These are phyloP conservation scores for Arge pagana DNA, from an alignment of 2,888 invertebrate genomes.

Conservation along the genomic window DNA sequence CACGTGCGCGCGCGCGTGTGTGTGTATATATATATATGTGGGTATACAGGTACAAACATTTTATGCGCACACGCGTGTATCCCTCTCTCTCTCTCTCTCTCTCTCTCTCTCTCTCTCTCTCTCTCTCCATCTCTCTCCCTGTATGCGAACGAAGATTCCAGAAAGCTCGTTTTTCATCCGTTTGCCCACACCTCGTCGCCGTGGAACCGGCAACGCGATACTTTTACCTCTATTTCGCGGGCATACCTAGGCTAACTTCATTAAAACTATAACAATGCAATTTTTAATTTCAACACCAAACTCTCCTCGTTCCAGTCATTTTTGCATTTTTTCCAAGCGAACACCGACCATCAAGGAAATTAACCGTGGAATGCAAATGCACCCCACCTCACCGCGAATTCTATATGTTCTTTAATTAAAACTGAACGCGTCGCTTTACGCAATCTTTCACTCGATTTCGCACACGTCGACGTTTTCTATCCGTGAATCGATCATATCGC, in stretches of 20 bases:
- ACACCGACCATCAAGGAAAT: conserved; percentile 45
- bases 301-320: conserved; percentile 4
- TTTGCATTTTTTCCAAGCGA: background rate
- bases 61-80: too few relatives aligned
- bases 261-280: conserved; percentile 28
- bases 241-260: background rate
- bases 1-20: conserved; percentile 19
- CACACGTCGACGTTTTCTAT: too few relatives aligned
- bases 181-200: background rate
- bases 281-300: conserved; percentile 29
- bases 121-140: conserved; percentile 13
- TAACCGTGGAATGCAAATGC: conserved; percentile 48
- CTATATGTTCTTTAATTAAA: conserved; percentile 4
- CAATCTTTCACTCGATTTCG: too few relatives aligned
- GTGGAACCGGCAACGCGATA: too few relatives aligned
- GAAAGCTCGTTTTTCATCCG: too few relatives aligned
- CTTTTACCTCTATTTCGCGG: too few relatives aligned
- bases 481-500: too few relatives aligned
- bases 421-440: too few relatives aligned
- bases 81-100: conserved; percentile 2
- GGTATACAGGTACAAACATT: too few relatives aligned
- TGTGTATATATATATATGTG: background rate
- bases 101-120: conserved; percentile 7
- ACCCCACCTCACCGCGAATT: too few relatives aligned
- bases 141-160: too few relatives aligned